Conservation (phyloP, 2,797 vertebrate genomes). For the Geotrypetes seraphini region DNA sequence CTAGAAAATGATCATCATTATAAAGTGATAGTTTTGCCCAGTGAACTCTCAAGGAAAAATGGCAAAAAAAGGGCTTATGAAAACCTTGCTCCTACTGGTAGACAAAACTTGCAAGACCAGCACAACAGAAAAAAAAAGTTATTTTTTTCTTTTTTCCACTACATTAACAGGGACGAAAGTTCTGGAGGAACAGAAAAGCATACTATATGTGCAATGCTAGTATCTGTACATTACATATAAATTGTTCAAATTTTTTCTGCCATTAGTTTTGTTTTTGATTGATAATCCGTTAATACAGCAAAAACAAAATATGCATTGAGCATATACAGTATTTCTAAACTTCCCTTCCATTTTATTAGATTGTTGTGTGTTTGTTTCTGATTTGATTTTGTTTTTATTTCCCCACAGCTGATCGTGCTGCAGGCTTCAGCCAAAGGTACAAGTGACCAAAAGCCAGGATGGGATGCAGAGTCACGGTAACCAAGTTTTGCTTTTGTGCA, state of each 20-base stretch:
- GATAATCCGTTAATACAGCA: constrained; percentile 86
- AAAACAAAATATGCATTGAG: constrained; percentile 79
- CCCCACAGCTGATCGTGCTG: constrained; percentile 63
- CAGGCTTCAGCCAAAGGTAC: constrained; percentile 50
- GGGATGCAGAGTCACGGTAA: constrained; percentile 37
- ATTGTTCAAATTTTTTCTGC: constrained; percentile 79
- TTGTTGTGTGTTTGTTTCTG: neutral
- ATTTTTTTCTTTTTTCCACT: constrained; percentile 72
- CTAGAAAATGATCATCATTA: constrained; percentile 57
- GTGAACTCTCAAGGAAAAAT: constrained; percentile 45
- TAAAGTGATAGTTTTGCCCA: constrained; percentile 48
- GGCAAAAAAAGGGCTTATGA: constrained; percentile 35
- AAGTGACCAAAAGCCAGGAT: constrained; percentile 38
- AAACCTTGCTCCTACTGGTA: constrained; percentile 63
- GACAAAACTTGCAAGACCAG: constrained; percentile 79
- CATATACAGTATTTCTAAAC: constrained; percentile 75
- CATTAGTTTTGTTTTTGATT: constrained; percentile 76
- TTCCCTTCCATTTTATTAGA: constrained; percentile 62
- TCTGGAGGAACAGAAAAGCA: constrained; percentile 83
- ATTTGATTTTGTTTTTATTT: constrained; percentile 42
- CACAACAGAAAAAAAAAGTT: constrained; percentile 80
- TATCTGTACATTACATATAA: constrained; percentile 99
- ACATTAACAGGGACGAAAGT: constrained; percentile 89
- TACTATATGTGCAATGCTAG: constrained; percentile 95
- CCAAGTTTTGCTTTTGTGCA: constrained; percentile 45